Evolutionary conservation across 2,888 invertebrate genomes (phyloP).

Genomic region (Lydus trimaculatus): DNA sequence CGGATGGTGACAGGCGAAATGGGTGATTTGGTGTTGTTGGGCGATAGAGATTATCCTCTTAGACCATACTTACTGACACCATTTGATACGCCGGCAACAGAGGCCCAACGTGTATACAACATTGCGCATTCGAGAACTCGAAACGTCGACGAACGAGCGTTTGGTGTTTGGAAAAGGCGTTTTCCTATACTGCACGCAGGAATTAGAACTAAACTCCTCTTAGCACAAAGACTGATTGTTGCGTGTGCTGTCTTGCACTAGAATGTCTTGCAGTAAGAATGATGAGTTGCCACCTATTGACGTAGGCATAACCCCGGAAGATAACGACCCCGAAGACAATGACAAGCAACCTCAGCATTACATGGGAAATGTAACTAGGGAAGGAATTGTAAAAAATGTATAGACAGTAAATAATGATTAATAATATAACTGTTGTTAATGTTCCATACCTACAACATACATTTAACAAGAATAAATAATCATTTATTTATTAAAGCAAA

Average conservation of each 20-base stretch:
- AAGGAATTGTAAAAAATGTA: no score
- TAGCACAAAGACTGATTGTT: neutral
- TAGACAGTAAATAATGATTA: no score
- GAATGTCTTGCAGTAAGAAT: neutral
- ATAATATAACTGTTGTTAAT: no score
- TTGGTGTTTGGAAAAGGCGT: slow-evolving; percentile 39
- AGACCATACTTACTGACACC: slow-evolving; percentile 17
- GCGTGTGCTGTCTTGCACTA: neutral
- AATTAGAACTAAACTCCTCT: neutral
- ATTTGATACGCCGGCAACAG: slow-evolving; percentile 19
- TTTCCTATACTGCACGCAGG: slow-evolving; percentile 30
- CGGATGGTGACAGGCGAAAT: slow-evolving; percentile 26
- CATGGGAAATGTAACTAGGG: no score
- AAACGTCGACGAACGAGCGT: slow-evolving; percentile 35
- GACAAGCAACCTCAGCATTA: no score
- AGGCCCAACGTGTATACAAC: slow-evolving; percentile 30
- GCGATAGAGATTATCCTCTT: slow-evolving; percentile 43
- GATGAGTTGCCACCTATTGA: neutral
- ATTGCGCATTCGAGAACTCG: slow-evolving; percentile 24
- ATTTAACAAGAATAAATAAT: no score
- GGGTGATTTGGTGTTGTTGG: slow-evolving; percentile 30
- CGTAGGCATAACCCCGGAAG: no score
- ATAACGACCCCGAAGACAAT: no score
- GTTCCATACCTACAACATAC: no score
- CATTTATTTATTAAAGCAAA: no score